A percentile compares a stretch with the other conserved stretches of the same genome.
These are phyloP conservation scores for Oxyura jamaicensis DNA, from an alignment of 2,113 vertebrate species.

Conservation along the genomic window DNA sequence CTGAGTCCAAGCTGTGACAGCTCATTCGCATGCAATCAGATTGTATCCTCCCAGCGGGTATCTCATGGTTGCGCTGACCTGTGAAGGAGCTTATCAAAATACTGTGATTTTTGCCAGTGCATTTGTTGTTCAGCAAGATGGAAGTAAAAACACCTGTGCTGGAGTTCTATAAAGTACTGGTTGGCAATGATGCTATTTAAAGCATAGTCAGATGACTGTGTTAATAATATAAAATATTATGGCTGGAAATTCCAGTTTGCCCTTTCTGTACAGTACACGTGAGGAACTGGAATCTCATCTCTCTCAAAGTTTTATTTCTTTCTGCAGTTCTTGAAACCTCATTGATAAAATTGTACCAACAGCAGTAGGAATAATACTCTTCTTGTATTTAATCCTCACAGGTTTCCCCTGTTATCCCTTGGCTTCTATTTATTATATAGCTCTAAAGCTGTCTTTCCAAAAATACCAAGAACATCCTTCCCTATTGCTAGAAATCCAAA, in stretches of 20 bases:
- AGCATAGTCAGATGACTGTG: background rate
- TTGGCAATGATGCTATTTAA: background rate
- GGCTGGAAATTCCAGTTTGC: background rate
- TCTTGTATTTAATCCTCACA: background rate
- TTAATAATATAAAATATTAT: background rate
- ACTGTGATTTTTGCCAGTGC: background rate
- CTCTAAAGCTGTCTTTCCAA: background rate
- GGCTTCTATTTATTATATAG: background rate
- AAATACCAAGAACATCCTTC: background rate
- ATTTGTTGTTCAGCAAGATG: rapidly evolving
- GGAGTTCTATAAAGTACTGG: background rate
- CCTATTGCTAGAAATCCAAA: background rate
- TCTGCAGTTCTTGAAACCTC: background rate
- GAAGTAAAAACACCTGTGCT: background rate
- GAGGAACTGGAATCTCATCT: background rate
- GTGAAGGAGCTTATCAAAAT: background rate
- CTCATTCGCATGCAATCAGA: background rate
- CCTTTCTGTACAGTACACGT: background rate
- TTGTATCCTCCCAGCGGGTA: background rate
- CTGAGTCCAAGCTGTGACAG: rapidly evolving
- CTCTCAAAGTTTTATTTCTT: background rate
- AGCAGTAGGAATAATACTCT: background rate
- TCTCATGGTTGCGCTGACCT: background rate
- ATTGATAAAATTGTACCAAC: background rate
- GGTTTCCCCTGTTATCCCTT: background rate